Evolutionary conservation across 2,888 invertebrate genomes (phyloP), one percentile per base, ranked within the genome.

Genomic region (Eristalinus aeneus): DNA sequence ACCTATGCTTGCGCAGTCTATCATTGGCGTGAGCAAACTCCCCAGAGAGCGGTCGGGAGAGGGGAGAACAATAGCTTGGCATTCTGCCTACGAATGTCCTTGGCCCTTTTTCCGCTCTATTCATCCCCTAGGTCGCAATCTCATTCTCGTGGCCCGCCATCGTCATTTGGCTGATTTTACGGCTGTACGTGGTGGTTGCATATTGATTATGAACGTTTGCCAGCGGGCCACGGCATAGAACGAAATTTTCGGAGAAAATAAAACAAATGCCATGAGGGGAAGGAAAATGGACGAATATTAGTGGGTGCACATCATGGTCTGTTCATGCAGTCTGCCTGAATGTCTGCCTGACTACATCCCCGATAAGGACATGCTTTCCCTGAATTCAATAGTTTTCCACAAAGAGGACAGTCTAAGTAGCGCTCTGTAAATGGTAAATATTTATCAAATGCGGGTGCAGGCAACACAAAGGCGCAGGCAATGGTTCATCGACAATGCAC

Each of bases 181-280:
- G 56, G 60, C 22, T 60, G 27, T 61, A 32, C 56, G 27, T 20
- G 64, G 61, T 67, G 36, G 60, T n/a, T n/a, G 68, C 11, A 67
- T 81, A 82, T 82, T 72, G 82, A 82, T 82, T 82, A 82, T 82
- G 82, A 82, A 61, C 67, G 39, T 82, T 77, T 82, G 82, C 77
- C 82, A 82, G 72, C 76, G 68, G 46, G 39, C 63, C 61, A 64
- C 56, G 65, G 65, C 65, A 78, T 61, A 73, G 27, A 5, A 5
- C 36, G n/a, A 72, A 67, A 34, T 64, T 58, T 73, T 71, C 36
- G 23, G 23, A 32, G 39, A 36, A 76, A 72, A 77, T 22, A n/a
- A 76, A 72, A 61, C 71, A 67, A 72, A 82, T 72, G 31, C 22
- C n/a, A 36, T n/a, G 16, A 27, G 9, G 23, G 34, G 39, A 60